These are phyloP conservation scores for Anoncus sp. DNA, from an alignment of 2,888 invertebrate genomes.

Conservation along the genomic window DNA sequence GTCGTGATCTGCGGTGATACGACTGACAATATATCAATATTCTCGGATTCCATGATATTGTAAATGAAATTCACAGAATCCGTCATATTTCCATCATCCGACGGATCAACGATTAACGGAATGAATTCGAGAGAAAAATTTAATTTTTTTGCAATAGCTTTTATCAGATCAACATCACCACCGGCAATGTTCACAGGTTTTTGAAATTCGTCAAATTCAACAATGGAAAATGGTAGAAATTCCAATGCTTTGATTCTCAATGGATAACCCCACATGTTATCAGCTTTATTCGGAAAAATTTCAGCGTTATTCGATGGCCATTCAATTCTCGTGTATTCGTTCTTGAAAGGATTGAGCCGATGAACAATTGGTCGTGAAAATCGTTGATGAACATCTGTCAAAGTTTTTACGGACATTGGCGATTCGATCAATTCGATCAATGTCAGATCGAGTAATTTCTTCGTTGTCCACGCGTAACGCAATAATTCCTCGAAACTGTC, in stretches of 20 bases:
- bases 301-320: constrained; percentile 26
- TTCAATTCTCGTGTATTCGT: constrained; percentile 13
- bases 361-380: constrained; percentile 57
- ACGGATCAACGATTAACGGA: no score
- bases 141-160: constrained; percentile 26
- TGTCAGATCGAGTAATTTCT: constrained; percentile 58
- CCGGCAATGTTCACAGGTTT: constrained; percentile 6
- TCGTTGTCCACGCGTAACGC: constrained; percentile 53
- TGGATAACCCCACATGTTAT: constrained; percentile 64
- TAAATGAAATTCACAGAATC: no score
- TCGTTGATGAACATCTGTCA: no score
- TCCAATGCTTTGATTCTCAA: constrained; percentile 37
- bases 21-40: constrained; percentile 50
- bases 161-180: constrained; percentile 30
- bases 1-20: constrained; percentile 35
- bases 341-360: constrained; percentile 60
- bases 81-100: no score
- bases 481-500: constrained; percentile 47
- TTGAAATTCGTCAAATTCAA: constrained; percentile 17
- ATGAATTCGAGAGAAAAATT: no score
- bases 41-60: constrained; percentile 22
- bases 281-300: constrained; percentile 66
- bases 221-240: constrained; percentile 38
- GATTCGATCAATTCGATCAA: constrained; percentile 52
- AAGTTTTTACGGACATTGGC: neutral